Conservation (phyloP, 2,888 invertebrate species). For the Sepiola atlantica region DNA sequence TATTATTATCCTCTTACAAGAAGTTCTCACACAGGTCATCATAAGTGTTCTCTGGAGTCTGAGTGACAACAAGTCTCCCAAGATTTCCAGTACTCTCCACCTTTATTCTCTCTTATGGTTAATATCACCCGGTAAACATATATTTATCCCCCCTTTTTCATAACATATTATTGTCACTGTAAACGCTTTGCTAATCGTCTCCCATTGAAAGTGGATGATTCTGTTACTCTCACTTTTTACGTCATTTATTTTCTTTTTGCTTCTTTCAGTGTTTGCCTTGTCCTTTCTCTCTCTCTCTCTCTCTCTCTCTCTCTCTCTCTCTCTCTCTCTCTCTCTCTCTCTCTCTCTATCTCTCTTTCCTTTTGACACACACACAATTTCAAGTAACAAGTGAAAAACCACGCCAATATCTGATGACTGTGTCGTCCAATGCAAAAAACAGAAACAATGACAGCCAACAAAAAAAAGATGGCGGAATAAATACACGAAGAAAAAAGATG, state of each 20-base stretch:
- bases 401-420: background rate
- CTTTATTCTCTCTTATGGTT: background rate
- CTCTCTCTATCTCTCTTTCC: background rate
- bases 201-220: background rate
- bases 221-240: too few relatives aligned
- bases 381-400: background rate
- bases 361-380: too few relatives aligned
- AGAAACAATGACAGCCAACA: background rate
- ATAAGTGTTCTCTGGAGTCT: too few relatives aligned
- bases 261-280: accelerated
- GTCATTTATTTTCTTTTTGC: too few relatives aligned
- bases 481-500: background rate
- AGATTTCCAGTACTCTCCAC: too few relatives aligned
- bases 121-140: background rate
- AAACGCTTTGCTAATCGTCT: background rate
- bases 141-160: too few relatives aligned
- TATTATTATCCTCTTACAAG: too few relatives aligned
- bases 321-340: too few relatives aligned
- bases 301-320: too few relatives aligned
- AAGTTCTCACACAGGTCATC: too few relatives aligned
- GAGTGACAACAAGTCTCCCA: too few relatives aligned
- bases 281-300: background rate
- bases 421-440: background rate
- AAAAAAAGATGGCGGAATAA: background rate
- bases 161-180: background rate